Evolutionary conservation across 2,113 vertebrate species (phyloP).

Genomic region (Siniperca knerii): DNA sequence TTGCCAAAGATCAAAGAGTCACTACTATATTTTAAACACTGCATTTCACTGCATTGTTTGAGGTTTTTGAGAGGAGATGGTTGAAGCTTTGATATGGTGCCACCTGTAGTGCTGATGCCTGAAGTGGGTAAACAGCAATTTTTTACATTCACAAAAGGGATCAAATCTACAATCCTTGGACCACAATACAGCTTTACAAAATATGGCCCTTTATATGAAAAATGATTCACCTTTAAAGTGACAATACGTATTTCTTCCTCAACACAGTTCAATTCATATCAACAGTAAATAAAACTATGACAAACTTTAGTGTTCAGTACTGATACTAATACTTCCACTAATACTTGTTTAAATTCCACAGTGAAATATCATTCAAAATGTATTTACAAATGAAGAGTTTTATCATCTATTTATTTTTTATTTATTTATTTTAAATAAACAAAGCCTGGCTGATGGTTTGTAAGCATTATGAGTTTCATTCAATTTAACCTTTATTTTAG

Average conservation of each 20-base stretch:
- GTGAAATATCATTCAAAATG: not conserved
- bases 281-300: not conserved
- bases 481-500: constrained; percentile 24
- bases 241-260: not conserved
- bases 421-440: not conserved
- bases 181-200: not conserved
- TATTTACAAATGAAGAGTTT: not conserved
- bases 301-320: not conserved
- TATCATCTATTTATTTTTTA: too few relatives aligned
- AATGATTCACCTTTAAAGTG: constrained; percentile 1
- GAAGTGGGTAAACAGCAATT: constrained; percentile 60
- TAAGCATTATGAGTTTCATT: not conserved
- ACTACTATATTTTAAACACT: constrained; percentile 50
- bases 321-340: not conserved
- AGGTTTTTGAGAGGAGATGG: not conserved
- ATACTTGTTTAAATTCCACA: not conserved
- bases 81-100: constrained; percentile 51
- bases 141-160: constrained; percentile 15
- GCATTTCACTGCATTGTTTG: constrained; percentile 38
- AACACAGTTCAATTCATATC: not conserved
- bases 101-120: constrained; percentile 37
- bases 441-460: not conserved
- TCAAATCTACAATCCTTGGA: constrained; percentile 3
- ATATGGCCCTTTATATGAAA: not conserved
- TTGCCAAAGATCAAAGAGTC: constrained; percentile 66